Evolutionary conservation across 2,113 vertebrate species (phyloP).

Genomic region (Diglossa brunneiventris): DNA sequence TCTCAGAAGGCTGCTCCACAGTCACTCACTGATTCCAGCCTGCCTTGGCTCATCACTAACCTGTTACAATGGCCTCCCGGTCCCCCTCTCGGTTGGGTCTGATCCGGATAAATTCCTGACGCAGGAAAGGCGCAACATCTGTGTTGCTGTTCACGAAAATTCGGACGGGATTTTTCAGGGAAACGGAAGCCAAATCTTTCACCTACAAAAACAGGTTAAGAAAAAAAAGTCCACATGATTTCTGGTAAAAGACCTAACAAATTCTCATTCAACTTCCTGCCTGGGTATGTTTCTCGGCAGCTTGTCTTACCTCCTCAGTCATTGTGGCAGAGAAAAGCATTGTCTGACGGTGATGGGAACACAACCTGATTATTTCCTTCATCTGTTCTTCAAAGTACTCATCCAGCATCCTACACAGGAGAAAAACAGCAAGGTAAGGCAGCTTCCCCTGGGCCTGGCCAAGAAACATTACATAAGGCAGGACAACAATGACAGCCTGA

Average conservation of each 20-base stretch:
- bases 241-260: neutral
- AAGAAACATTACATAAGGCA: neutral
- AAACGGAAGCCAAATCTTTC: slow-evolving; percentile 93
- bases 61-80: slow-evolving; percentile 90
- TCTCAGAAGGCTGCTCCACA: neutral
- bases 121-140: slow-evolving; percentile 92
- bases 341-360: slow-evolving; percentile 91
- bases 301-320: slow-evolving; percentile 86
- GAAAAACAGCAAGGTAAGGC: neutral
- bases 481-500: neutral
- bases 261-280: neutral
- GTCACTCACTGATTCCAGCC: neutral
- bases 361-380: slow-evolving; percentile 95
- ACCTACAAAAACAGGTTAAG: slow-evolving; percentile 75
- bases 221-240: neutral
- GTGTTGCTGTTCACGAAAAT: slow-evolving; percentile 99
- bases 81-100: slow-evolving; percentile 90
- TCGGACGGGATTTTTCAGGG: slow-evolving; percentile 86
- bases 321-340: slow-evolving; percentile 98
- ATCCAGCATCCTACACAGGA: slow-evolving; percentile 87
- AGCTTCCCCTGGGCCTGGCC: neutral
- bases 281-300: neutral
- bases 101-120: slow-evolving; percentile 94
- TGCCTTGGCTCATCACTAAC: slow-evolving; percentile 57
- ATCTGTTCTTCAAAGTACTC: slow-evolving; percentile 99